Percentiles rank a stretch among this genome's conserved stretches.
phyloP scores from a whole-genome alignment of 2,888 invertebrate genomes.

The Rotaria magnacalcarata region DNA sequence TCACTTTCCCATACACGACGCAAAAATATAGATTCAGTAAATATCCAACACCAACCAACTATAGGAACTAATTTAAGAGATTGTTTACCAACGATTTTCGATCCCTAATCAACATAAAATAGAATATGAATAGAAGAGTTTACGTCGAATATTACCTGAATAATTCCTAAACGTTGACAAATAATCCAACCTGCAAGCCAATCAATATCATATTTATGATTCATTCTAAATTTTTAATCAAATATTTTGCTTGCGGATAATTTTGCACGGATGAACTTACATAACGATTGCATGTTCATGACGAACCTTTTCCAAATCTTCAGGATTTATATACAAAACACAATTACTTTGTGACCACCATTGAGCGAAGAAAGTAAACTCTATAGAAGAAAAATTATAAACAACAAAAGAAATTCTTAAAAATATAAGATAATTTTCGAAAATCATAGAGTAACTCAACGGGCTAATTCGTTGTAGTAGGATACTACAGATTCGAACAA shows the following conservation, averaged over 20 bases:
- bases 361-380: conserved; percentile 82
- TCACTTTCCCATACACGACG: conserved; percentile 87
- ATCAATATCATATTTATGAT: conserved; percentile 89
- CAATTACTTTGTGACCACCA: conserved; percentile 82
- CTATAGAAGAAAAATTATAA: not conserved
- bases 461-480: too few species aligned
- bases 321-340: conserved; percentile 69
- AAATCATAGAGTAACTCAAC: too few species aligned
- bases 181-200: conserved; percentile 88
- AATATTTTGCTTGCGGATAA: not conserved
- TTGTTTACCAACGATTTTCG: conserved; percentile 92
- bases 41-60: conserved; percentile 92
- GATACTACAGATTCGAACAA: too few species aligned
- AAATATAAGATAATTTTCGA: too few species aligned
- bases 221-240: conserved; percentile 63
- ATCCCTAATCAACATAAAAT: conserved; percentile 63
- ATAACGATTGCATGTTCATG: conserved; percentile 74
- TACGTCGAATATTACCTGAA: conserved; percentile 63
- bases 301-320: conserved; percentile 65
- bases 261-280: not conserved
- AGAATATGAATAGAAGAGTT: not conserved
- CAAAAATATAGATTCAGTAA: conserved; percentile 86
- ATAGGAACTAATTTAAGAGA: conserved; percentile 91
- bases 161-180: conserved; percentile 72
- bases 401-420: not conserved